Percentiles rank a stretch among this genome's conserved stretches.
Conservation (phyloP, 2,113 vertebrate species). For the Chamaea fasciata region DNA sequence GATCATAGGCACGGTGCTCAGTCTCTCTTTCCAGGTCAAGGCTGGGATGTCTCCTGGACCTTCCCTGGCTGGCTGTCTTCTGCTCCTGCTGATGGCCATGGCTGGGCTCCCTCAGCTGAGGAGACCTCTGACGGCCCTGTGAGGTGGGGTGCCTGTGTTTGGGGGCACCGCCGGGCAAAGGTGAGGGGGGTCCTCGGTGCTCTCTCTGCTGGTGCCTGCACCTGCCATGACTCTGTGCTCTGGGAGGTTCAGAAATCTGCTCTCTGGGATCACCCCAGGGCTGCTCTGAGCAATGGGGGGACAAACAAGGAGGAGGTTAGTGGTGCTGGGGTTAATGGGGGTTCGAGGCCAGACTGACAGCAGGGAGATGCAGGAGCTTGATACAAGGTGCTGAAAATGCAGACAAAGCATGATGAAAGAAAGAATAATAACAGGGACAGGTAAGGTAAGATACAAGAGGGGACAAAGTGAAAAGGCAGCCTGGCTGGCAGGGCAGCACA, state of each 20-base stretch:
- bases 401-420: not conserved
- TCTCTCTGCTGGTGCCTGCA: not conserved
- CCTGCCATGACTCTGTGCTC: not conserved
- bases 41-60: not conserved
- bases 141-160: not conserved
- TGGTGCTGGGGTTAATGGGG: not conserved
- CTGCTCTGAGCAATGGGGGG: conserved; percentile 67
- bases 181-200: not conserved
- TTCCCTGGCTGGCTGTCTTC: not conserved
- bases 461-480: not conserved
- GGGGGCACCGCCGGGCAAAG: not conserved
- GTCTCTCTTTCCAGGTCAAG: not conserved
- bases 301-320: conserved; percentile 68
- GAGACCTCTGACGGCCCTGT: not conserved
- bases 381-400: not conserved
- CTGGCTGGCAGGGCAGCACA: not conserved
- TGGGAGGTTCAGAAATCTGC: conserved; percentile 46
- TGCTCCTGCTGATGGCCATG: not conserved
- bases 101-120: not conserved
- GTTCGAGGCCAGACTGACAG: not conserved
- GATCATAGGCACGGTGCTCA: not conserved
- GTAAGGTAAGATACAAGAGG: not conserved
- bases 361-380: not conserved
- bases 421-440: not conserved
- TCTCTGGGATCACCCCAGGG: conserved; percentile 68